A percentile compares a stretch with the other conserved stretches of the same genome.
These are phyloP conservation scores for Calyptommatus sinebrachiatus DNA, from an alignment of 2,113 vertebrate species.

Conservation along the genomic window DNA sequence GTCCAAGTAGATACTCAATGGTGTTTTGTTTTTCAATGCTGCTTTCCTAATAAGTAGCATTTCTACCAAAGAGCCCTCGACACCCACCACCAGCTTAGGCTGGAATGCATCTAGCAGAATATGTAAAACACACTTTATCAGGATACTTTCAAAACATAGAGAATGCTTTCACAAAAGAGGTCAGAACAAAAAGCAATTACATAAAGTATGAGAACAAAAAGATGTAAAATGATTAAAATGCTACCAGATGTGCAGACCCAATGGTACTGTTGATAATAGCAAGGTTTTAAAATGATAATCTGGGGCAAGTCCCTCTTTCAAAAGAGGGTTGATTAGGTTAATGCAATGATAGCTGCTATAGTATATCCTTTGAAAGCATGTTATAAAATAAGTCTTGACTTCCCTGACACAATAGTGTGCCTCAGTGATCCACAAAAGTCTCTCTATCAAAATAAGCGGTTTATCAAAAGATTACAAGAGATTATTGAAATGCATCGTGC, in stretches of 20 bases:
- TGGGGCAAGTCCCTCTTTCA: conserved; percentile 44
- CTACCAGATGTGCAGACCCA: conserved; percentile 33
- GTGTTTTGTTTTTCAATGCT: conserved; percentile 4
- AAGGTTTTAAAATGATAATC: conserved; percentile 56
- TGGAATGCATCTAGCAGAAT: conserved; percentile 3
- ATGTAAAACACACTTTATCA: neutral
- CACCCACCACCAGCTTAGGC: conserved; percentile 7
- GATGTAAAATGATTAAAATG: conserved; percentile 41
- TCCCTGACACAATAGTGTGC: conserved; percentile 23
- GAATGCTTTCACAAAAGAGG: neutral
- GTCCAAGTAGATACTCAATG: neutral
- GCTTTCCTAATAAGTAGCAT: conserved; percentile 9
- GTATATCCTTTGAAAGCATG: conserved; percentile 34
- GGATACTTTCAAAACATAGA: neutral
- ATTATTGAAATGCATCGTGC: conserved; percentile 54
- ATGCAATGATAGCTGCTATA: conserved; percentile 45
- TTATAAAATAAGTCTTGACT: conserved; percentile 38
- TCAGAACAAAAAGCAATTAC: conserved; percentile 31
- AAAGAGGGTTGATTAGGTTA: conserved; percentile 45
- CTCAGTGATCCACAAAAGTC: conserved; percentile 33
- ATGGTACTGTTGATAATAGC: conserved; percentile 28
- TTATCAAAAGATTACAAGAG: conserved; percentile 59
- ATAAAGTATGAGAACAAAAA: conserved; percentile 33
- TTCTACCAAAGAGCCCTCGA: conserved; percentile 8
- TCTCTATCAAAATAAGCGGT: conserved; percentile 57